These are phyloP conservation scores for Ageneiosus marmoratus DNA, from an alignment of 2,113 vertebrate species.

Conservation along the genomic window DNA sequence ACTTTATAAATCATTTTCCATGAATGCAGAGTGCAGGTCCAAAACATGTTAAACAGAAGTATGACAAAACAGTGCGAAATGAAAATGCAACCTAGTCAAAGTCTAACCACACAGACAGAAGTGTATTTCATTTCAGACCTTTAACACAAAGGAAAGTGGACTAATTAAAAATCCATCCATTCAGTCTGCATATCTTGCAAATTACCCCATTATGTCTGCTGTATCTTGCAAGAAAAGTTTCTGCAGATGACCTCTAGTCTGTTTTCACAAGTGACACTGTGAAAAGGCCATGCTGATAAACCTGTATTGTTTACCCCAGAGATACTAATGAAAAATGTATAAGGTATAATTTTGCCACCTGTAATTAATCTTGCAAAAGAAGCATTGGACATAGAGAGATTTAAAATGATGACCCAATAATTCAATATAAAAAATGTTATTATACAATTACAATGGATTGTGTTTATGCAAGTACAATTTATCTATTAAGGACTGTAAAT, in stretches of 20 bases:
- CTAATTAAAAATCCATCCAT: background rate
- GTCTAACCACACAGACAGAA: background rate
- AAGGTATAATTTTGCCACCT: background rate
- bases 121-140: background rate
- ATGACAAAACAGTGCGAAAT: background rate
- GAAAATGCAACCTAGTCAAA: background rate
- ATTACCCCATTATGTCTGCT: conserved; percentile 5
- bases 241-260: background rate
- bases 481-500: background rate
- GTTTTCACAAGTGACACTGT: background rate
- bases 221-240: background rate
- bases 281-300: conserved; percentile 11
- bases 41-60: background rate
- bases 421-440: conserved; percentile 4
- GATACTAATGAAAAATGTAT: background rate
- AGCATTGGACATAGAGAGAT: background rate
- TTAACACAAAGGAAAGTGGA: background rate
- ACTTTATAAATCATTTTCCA: background rate
- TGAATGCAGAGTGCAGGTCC: background rate
- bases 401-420: background rate
- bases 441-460: background rate
- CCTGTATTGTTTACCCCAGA: background rate
- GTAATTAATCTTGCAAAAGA: background rate
- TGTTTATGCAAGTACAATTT: background rate
- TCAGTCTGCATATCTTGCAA: background rate